Evolutionary conservation across 2,888 invertebrate genomes (phyloP).

Genomic region (Pyrrhia umbra): DNA sequence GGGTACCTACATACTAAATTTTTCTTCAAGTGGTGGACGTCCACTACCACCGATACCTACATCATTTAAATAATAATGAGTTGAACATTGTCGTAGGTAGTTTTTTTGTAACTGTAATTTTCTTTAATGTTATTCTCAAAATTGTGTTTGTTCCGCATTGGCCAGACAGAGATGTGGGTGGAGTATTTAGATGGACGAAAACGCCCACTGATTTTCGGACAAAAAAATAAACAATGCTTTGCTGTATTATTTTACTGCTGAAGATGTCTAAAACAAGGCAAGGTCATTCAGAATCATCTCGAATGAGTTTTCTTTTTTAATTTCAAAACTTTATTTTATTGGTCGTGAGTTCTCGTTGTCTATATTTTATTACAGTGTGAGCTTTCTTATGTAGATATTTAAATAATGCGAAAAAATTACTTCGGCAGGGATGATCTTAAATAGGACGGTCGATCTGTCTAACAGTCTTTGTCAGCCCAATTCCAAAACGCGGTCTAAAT

Average conservation of each 20-base stretch:
- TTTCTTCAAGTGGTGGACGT: too few relatives aligned
- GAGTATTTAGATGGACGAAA: conserved; percentile 41
- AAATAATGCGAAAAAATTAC: too few relatives aligned
- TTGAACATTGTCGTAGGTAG: background rate
- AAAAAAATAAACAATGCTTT: conserved; percentile 40
- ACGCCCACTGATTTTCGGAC: conserved; percentile 49
- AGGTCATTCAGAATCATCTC: background rate
- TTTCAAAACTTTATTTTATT: background rate
- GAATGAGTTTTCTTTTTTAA: background rate
- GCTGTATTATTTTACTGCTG: conserved; percentile 9
- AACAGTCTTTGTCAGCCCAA: too few relatives aligned
- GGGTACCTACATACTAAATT: too few relatives aligned
- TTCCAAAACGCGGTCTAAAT: too few relatives aligned
- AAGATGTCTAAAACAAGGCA: conserved; percentile 15
- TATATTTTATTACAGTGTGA: too few relatives aligned
- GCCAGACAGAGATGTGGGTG: conserved; percentile 53
- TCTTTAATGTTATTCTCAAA: conserved; percentile 10
- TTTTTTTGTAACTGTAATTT: conserved; percentile 24
- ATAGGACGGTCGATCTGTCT: too few relatives aligned
- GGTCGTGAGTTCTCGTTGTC: too few relatives aligned
- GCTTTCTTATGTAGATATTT: too few relatives aligned
- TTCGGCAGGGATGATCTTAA: too few relatives aligned
- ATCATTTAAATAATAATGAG: background rate
- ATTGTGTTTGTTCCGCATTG: conserved; percentile 28
- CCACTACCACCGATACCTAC: background rate